These are phyloP conservation scores for Rhodophaea formosa DNA, from an alignment of 2,888 invertebrate genomes.

Conservation along the genomic window DNA sequence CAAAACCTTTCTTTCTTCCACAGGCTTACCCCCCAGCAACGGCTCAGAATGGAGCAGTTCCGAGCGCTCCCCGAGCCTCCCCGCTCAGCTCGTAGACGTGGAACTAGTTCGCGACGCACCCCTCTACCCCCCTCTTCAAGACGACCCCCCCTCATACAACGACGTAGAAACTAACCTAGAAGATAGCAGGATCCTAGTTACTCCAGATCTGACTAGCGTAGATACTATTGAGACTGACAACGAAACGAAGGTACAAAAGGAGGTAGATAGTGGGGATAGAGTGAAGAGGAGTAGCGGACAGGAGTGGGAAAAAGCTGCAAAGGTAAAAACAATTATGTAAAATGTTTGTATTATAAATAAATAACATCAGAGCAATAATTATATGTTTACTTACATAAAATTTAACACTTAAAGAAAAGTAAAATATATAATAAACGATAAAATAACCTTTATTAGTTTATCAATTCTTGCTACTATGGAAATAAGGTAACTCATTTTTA, in stretches of 20 bases:
- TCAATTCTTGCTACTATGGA: no score
- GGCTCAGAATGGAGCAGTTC: constrained; percentile 53
- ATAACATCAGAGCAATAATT: neutral
- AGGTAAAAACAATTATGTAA: constrained; percentile 44
- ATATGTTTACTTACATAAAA: no score
- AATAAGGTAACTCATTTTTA: no score
- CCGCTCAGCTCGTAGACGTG: constrained; percentile 41
- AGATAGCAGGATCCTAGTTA: constrained; percentile 42
- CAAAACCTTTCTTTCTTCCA: constrained; percentile 4
- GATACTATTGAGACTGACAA: constrained; percentile 42
- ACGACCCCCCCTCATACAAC: constrained; percentile 36
- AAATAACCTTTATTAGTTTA: no score
- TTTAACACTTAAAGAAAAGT: no score
- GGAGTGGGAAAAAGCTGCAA: constrained; percentile 54
- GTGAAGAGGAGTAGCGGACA: constrained; percentile 58
- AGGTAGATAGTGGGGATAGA: constrained; percentile 36
- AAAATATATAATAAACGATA: no score
- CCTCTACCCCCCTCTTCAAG: constrained; percentile 53
- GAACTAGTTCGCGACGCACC: constrained; percentile 62
- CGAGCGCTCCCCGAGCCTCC: constrained; percentile 42
- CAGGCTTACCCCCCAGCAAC: constrained; percentile 49
- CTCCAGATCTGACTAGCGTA: constrained; percentile 32
- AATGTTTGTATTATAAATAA: no score
- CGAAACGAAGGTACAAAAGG: constrained; percentile 44
- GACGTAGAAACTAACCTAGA: constrained; percentile 52